Conservation (phyloP, 2,797 vertebrate genomes). For the Ptychobarbus kaznakovi region DNA sequence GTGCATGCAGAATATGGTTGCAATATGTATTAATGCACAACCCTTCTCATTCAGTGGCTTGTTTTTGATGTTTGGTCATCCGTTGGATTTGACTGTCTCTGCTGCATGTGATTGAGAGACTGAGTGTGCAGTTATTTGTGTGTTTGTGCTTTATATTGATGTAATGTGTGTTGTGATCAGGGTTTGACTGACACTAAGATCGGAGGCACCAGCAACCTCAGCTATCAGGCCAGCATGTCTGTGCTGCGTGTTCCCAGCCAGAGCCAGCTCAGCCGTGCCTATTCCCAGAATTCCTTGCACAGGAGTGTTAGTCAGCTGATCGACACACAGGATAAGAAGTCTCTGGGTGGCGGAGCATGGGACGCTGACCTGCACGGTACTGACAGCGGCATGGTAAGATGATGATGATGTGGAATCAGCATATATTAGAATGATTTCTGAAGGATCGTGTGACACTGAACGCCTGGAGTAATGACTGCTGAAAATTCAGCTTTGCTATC, state of each 20-base stretch:
- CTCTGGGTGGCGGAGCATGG: conserved; percentile 71
- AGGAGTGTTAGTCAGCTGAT: conserved; percentile 92
- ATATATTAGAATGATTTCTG: neutral
- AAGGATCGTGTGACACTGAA: conserved; percentile 5
- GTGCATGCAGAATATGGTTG: conserved; percentile 14
- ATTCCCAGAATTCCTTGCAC: conserved; percentile 84
- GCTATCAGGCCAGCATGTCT: conserved; percentile 67
- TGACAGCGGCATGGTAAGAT: conserved; percentile 82
- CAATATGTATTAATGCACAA: neutral
- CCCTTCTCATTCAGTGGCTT: neutral
- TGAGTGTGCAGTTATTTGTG: neutral
- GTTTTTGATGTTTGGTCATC: neutral
- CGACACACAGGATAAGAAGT: conserved; percentile 83
- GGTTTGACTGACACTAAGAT: conserved; percentile 87
- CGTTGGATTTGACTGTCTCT: neutral
- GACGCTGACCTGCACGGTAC: conserved; percentile 82
- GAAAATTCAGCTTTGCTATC: neutral
- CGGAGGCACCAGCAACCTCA: conserved; percentile 72
- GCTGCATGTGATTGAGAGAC: conserved; percentile 15
- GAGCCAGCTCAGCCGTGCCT: conserved; percentile 77
- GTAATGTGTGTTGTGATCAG: conserved; percentile 68
- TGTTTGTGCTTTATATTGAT: neutral
- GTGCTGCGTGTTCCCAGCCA: conserved; percentile 80
- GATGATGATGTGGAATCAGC: neutral
- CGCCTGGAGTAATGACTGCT: neutral